phyloP scores from a whole-genome alignment of 2,113 vertebrate genomes.

The Plotosus lineatus region DNA sequence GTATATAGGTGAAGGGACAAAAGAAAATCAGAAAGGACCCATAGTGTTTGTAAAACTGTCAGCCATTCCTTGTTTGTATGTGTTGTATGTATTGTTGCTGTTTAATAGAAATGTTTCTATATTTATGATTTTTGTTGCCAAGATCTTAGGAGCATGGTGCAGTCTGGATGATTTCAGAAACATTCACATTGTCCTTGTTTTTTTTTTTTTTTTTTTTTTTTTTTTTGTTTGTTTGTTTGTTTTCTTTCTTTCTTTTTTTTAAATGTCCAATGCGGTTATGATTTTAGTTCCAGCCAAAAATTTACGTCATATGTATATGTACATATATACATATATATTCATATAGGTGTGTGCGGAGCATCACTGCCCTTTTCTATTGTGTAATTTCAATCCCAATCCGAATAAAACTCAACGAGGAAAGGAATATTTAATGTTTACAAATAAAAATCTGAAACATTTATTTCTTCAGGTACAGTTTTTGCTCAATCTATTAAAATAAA shows the following conservation, averaged over 20 bases:
- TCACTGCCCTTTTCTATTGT: conserved; percentile 81
- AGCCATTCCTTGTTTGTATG: conserved; percentile 99
- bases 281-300: conserved; percentile 72
- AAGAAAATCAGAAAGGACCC: conserved; percentile 87
- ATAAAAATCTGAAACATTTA: conserved; percentile 82
- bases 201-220: neutral
- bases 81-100: conserved; percentile 99
- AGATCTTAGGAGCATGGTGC: conserved; percentile 92
- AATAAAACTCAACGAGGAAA: conserved; percentile 88
- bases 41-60: conserved; percentile 97
- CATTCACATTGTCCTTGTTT: conserved; percentile 81
- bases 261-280: conserved; percentile 80
- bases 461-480: conserved; percentile 63
- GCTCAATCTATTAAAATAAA: conserved; percentile 42
- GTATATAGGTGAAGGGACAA: conserved; percentile 77
- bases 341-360: conserved; percentile 75
- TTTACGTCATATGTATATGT: conserved; percentile 61
- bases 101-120: conserved; percentile 99
- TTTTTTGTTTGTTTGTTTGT: conserved; percentile 20
- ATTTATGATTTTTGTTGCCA: conserved; percentile 94
- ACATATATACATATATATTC: conserved; percentile 62
- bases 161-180: conserved; percentile 86
- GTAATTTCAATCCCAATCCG: conserved; percentile 78
- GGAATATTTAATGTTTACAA: conserved; percentile 99
- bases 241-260: conserved; percentile 69